Evolutionary conservation across 2,797 vertebrate genomes (phyloP).

Genomic region (Lacerta viridis): DNA sequence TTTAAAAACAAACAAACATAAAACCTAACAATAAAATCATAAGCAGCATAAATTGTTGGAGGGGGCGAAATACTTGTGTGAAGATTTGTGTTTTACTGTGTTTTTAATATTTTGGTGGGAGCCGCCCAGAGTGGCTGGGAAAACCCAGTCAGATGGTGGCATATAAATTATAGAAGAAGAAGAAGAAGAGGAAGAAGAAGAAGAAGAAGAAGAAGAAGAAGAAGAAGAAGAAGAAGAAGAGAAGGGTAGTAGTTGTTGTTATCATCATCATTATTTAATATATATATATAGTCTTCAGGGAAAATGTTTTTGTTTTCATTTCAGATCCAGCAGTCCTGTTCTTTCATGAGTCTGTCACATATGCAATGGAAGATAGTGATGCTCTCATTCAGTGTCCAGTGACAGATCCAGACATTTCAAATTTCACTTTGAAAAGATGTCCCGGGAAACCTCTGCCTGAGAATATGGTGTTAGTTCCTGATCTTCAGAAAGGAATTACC

Average conservation of each 20-base stretch:
- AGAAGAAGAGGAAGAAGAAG: no score
- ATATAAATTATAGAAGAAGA: no score
- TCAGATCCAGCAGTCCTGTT: slow-evolving; percentile 92
- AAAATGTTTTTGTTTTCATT: slow-evolving; percentile 46
- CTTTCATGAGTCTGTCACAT: slow-evolving; percentile 82
- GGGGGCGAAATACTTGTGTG: no score
- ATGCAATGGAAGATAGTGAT: slow-evolving; percentile 84
- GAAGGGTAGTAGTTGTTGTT: neutral
- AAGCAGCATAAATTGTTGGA: no score
- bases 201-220: no score
- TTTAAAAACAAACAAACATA: no score
- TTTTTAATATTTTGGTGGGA: no score
- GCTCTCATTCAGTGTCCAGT: slow-evolving; percentile 88
- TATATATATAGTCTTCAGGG: neutral
- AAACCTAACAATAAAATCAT: no score
- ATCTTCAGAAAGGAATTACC: slow-evolving; percentile 87
- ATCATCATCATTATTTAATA: neutral
- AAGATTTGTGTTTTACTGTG: no score
- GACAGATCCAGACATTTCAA: slow-evolving; percentile 87
- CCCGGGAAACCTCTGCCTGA: slow-evolving; percentile 77
- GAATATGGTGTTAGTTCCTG: slow-evolving; percentile 82
- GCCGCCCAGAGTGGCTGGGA: no score
- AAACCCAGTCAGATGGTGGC: no score
- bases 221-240: no score
- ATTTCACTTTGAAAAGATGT: slow-evolving; percentile 86